These are phyloP conservation scores for Orthosia gracilis DNA, from an alignment of 2,888 invertebrate species.

Conservation along the genomic window DNA sequence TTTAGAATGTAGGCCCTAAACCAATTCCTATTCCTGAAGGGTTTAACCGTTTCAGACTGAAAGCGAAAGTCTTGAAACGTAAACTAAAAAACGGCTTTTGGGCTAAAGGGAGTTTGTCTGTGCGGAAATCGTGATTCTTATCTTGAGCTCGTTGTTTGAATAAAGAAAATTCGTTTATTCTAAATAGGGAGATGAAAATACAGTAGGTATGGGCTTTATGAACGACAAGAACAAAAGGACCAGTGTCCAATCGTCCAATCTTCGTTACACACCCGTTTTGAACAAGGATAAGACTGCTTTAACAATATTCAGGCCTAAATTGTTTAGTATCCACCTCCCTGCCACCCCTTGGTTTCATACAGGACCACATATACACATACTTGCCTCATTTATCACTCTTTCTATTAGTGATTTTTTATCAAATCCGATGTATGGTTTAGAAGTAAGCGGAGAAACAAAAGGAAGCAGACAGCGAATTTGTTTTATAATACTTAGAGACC, in stretches of 20 bases:
- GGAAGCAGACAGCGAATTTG: no score
- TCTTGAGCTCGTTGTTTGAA: slow-evolving; percentile 16
- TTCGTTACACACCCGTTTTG: background rate
- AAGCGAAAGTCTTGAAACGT: slow-evolving; percentile 22
- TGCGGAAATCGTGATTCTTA: slow-evolving; percentile 39
- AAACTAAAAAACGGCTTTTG: slow-evolving; percentile 26
- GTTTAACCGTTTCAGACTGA: slow-evolving; percentile 34
- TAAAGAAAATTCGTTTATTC: slow-evolving; percentile 28
- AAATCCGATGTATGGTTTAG: no score
- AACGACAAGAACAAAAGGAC: background rate
- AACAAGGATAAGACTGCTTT: background rate
- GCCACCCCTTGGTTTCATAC: no score
- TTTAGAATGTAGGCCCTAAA: slow-evolving; percentile 35
- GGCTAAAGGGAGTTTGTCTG: slow-evolving; percentile 28
- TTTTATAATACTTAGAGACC: no score
- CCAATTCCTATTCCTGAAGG: slow-evolving; percentile 47
- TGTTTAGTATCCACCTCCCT: background rate
- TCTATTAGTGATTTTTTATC: no score
- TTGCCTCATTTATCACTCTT: no score
- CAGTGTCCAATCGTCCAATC: background rate
- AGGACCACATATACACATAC: no score
- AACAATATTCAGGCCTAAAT: background rate
- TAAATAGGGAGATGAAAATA: slow-evolving; percentile 21
- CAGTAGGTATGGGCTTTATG: background rate
- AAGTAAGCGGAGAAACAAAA: no score